Base-by-base conservation (phyloP, 2,888 invertebrate species). In the Myathropa florea region DNA sequence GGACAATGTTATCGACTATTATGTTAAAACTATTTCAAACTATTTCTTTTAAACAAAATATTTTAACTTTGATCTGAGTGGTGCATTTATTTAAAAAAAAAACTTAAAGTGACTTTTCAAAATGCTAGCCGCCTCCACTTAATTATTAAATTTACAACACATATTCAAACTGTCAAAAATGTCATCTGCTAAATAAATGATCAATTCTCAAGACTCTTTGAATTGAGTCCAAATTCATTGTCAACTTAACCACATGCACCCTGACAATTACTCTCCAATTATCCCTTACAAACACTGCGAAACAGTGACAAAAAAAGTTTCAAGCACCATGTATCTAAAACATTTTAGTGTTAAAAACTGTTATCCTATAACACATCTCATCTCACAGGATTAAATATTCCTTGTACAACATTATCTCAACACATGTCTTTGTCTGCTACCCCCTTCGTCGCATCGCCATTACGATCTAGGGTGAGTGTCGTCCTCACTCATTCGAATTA, bases 311-410 rank as follows among this genome's bases (percentile, higher is more conserved):
- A 67, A 26, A 36, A 61, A 60, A 30, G 70, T 67, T 0, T 46
- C 46, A 46, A 46, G 46, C 18, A 18, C 7, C 46, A 7, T 46
- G 46, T 46, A 18, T 7, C 46, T 46, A 7, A n/a, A 46, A 46
- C 46, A 75, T 75, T 82, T 73, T 60, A 83, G 73, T 72, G 28
- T 36, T 71, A 70, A 39, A 64, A 78, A 57, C 71, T 39, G 57
- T 86, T 83, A 86, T 86, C 83, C 83, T 23, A 75, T 83, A 83
- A 86, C 55, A 79, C 70, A 71, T 67, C 83, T 71, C 73, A 71
- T 70, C 12, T 78, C 65, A 79, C 46, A 14, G 71, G 86, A 86
- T 86, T 83, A 86, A 75, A 76, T 75, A 78, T 86, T 86, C 70
- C 77, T 65, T 63, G 78, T 78, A 75, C 55, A 79, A 83, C 70